These are phyloP conservation scores for Parambassis ranga DNA, from an alignment of 2,797 vertebrate genomes.

Conservation along the genomic window DNA sequence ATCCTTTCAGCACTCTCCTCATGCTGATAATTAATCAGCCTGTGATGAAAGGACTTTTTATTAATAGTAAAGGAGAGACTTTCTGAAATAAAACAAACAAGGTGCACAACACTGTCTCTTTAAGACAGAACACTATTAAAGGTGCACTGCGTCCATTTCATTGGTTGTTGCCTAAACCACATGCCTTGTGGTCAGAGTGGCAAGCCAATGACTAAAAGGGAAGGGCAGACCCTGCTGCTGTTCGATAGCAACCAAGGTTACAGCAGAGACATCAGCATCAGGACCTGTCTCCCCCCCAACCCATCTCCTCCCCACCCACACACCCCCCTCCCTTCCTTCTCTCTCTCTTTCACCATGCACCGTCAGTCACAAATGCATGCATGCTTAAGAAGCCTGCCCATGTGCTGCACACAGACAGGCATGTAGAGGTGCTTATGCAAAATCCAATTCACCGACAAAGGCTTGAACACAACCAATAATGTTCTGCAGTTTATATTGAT, in stretches of 20 bases:
- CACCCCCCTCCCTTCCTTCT: constrained; percentile 19
- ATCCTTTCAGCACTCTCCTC: neutral
- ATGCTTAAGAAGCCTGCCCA: constrained; percentile 16
- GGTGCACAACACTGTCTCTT: constrained; percentile 66
- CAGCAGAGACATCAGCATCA: constrained; percentile 83
- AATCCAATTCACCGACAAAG: neutral
- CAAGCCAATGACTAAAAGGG: constrained; percentile 78
- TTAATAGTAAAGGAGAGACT: constrained; percentile 1
- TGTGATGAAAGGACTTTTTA: too few relatives aligned
- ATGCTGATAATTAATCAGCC: too few relatives aligned
- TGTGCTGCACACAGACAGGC: constrained; percentile 4
- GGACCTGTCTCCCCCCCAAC: constrained; percentile 65
- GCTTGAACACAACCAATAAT: neutral
- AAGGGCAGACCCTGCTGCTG: constrained; percentile 82
- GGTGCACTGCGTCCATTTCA: constrained; percentile 64
- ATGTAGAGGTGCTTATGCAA: neutral
- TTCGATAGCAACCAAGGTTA: constrained; percentile 87
- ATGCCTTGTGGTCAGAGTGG: constrained; percentile 77
- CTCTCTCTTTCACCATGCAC: constrained; percentile 1
- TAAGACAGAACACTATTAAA: constrained; percentile 71
- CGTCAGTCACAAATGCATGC: constrained; percentile 45
- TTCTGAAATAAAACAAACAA: constrained; percentile 45
- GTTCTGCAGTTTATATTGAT: neutral
- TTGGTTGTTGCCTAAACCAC: constrained; percentile 76
- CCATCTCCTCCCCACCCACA: constrained; percentile 58